Evolutionary conservation across 2,797 vertebrate species (phyloP).

Genomic region (Ctenopoma multispine): DNA sequence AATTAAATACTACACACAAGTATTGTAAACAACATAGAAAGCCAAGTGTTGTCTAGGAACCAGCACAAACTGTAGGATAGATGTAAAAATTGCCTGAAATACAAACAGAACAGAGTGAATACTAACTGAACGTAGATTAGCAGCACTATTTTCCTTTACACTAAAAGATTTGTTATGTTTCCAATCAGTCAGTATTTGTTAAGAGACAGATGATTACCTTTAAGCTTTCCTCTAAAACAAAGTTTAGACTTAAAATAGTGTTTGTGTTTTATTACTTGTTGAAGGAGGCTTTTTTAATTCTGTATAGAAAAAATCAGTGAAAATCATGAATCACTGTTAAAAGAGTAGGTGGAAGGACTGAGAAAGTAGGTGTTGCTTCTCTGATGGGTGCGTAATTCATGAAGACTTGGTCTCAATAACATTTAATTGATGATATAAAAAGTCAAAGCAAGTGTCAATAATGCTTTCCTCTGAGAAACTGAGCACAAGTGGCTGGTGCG

Average conservation of each 20-base stretch:
- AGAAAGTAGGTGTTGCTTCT: conserved; percentile 23
- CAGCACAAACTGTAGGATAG: background rate
- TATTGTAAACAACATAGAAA: conserved; percentile 18
- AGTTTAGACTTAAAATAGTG: background rate
- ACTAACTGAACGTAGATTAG: background rate
- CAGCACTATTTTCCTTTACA: background rate
- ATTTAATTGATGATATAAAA: conserved; percentile 58
- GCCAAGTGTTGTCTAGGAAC: background rate
- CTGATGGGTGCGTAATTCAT: conserved; percentile 62
- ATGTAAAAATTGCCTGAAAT: background rate
- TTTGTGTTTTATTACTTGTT: background rate
- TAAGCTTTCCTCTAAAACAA: background rate
- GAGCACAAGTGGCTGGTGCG: conserved; percentile 68
- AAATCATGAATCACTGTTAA: conserved; percentile 6
- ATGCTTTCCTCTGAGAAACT: conserved; percentile 58
- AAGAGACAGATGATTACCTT: no score
- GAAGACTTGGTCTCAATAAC: conserved; percentile 37
- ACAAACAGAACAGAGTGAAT: background rate
- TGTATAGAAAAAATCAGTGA: conserved; percentile 8
- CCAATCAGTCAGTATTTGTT: no score
- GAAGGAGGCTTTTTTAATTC: background rate
- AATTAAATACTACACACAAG: conserved; percentile 28
- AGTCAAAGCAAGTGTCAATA: conserved; percentile 67
- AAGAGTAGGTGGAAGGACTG: conserved; percentile 12
- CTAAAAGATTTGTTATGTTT: background rate